Evolutionary conservation across 2,888 invertebrate species (phyloP).

Genomic region (Stegana nigrithorax): DNA sequence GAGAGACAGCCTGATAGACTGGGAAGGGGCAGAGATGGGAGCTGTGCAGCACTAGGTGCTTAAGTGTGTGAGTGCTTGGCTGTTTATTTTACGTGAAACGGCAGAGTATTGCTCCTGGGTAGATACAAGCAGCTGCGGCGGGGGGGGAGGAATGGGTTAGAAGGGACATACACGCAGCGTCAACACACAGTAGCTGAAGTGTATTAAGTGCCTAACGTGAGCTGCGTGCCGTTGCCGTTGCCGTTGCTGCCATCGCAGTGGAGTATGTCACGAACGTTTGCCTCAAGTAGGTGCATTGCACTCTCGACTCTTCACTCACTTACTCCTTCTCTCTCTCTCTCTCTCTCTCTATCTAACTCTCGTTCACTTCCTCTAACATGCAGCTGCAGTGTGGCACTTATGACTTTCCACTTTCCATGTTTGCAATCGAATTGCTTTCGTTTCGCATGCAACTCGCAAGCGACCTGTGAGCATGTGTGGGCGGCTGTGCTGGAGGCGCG

Average conservation of each 20-base stretch:
- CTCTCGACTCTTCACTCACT: no score
- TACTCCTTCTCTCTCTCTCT: no score
- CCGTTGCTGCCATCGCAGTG: constrained; percentile 25
- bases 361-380: no score
- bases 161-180: neutral
- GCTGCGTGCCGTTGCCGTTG: constrained; percentile 14
- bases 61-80: neutral
- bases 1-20: no score
- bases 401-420: no score
- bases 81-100: constrained; percentile 9
- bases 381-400: no score
- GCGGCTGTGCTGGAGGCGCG: no score
- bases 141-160: neutral
- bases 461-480: no score
- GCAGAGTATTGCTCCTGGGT: constrained; percentile 38
- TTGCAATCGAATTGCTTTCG: no score
- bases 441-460: no score
- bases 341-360: no score
- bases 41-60: neutral
- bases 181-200: constrained; percentile 16
- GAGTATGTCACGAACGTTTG: constrained; percentile 60
- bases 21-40: no score
- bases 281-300: constrained; percentile 59
- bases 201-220: constrained; percentile 26
- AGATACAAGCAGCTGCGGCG: constrained; percentile 20